phyloP scores from a whole-genome alignment of 1,140 invertebrate genomes.

The Antheraea mylitta region DNA sequence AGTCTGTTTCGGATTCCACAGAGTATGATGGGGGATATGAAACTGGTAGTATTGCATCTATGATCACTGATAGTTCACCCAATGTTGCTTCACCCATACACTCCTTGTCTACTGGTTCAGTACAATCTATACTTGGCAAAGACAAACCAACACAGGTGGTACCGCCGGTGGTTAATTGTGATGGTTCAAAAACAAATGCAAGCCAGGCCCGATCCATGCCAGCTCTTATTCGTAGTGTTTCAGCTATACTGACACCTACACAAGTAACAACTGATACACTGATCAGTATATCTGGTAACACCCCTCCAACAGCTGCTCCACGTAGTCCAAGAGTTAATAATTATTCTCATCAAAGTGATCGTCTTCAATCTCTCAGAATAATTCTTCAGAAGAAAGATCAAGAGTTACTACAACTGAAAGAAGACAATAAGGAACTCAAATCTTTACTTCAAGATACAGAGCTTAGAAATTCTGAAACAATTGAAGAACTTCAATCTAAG shows the following conservation, averaged over 20 bases:
- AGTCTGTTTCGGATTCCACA: slow-evolving; percentile 35
- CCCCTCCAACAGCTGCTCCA: slow-evolving; percentile 55
- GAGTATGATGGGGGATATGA: slow-evolving; percentile 66
- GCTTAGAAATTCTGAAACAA: slow-evolving; percentile 39
- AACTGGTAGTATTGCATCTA: slow-evolving; percentile 59
- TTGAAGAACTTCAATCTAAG: slow-evolving; percentile 53
- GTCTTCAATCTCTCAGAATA: slow-evolving; percentile 49
- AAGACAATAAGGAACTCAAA: slow-evolving; percentile 61
- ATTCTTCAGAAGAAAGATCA: slow-evolving; percentile 68
- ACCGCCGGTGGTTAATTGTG: slow-evolving; percentile 53
- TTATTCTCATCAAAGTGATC: slow-evolving; percentile 49
- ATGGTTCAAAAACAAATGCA: slow-evolving; percentile 32
- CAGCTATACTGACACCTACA: slow-evolving; percentile 61
- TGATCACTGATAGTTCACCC: slow-evolving; percentile 39
- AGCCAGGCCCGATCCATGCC: slow-evolving; percentile 38
- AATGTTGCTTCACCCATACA: slow-evolving; percentile 41
- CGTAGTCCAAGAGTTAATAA: slow-evolving; percentile 45
- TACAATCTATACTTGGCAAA: slow-evolving; percentile 35
- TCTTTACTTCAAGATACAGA: slow-evolving; percentile 52
- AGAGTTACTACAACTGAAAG: slow-evolving; percentile 54
- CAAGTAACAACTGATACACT: slow-evolving; percentile 62
- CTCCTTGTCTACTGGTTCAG: slow-evolving; percentile 42
- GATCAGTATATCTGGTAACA: slow-evolving; percentile 54
- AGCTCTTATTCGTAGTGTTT: slow-evolving; percentile 56
- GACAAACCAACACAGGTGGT: slow-evolving; percentile 68